phyloP scores from a whole-genome alignment of 1,140 invertebrate species.

The Bombus pyrosoma region DNA sequence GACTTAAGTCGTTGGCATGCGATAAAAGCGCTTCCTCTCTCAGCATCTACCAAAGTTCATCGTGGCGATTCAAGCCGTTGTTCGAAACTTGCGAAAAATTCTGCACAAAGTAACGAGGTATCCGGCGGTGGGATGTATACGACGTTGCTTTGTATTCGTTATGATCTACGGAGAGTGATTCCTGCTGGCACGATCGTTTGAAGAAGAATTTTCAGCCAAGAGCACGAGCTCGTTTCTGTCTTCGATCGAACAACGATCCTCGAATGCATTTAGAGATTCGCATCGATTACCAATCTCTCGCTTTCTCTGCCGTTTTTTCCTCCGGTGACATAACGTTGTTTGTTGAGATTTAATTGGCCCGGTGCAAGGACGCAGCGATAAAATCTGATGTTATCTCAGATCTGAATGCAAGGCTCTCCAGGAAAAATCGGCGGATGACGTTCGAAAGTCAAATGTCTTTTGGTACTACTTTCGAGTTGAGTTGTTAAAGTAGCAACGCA shows the following conservation, averaged over 20 bases:
- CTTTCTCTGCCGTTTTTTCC: constrained; percentile 7
- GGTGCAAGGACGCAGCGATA: background rate
- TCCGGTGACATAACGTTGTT: background rate
- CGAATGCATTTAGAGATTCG: background rate
- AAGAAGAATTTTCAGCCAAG: background rate
- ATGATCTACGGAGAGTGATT: no score
- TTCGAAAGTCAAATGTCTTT: background rate
- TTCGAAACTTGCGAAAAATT: constrained; percentile 2
- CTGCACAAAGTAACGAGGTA: no score
- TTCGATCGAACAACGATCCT: background rate
- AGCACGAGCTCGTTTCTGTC: background rate
- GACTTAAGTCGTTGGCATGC: background rate
- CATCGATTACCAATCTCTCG: background rate
- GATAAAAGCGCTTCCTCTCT: background rate
- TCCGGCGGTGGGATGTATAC: background rate
- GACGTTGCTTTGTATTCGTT: background rate
- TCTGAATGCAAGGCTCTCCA: no score
- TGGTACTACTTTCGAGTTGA: background rate
- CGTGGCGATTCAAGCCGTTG: background rate
- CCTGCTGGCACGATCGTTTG: background rate
- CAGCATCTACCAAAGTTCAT: background rate
- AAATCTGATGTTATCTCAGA: background rate
- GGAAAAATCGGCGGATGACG: background rate
- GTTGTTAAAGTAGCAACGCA: no score
- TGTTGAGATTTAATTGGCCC: background rate